Evolutionary conservation across 2,113 vertebrate species (phyloP), one percentile per base, ranked within the genome.

Genomic region (Cephalopterus ornatus): DNA sequence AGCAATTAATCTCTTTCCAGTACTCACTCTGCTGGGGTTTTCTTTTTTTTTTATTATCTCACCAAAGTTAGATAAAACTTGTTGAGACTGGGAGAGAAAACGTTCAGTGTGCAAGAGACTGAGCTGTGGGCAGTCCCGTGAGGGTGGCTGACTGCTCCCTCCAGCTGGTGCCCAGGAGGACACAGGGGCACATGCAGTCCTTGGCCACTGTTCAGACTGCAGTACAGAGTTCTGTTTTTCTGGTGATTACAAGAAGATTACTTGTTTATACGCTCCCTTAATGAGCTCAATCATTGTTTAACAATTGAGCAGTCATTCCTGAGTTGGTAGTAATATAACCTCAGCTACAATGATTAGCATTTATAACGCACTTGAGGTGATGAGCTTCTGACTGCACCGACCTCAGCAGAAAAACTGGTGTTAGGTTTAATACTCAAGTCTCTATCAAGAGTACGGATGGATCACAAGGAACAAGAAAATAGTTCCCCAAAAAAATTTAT

Each of bases 231-330:
- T 61, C n/a, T 47, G 14, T 5, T 42, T 67, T 41, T 30, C 44
- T 76, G 19, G 9, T 63, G 11, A 3, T 42, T 55, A 22, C 33
- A 33, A 0, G 0, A 27, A 58, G 81, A 61, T 35, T 0, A 28
- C 11, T 74, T 10, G 11, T 58, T 83, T 24, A 32, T 52, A 14
- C 1, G 1, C 47, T 68, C 55, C 59, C 28, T 52, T 61, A 42
- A 70, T 67, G 35, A 41, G 11, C 24, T 66, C 41, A 47, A 5
- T 42, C 59, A 26, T 9, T 74, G 8, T 74, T 88, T 47, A 74
- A 42, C 33, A 81, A 33, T 8, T 46, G 27, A 24, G 24, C 33
- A 56, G 22, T 61, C 3, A 53, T 56, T 41, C 44, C n/a, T 63
- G 32, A 62, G 12, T 33, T 67, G 37, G 4, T 59, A 28, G 37